These are phyloP conservation scores for Falco berigora DNA, from an alignment of 2,797 vertebrate species.

Conservation along the genomic window DNA sequence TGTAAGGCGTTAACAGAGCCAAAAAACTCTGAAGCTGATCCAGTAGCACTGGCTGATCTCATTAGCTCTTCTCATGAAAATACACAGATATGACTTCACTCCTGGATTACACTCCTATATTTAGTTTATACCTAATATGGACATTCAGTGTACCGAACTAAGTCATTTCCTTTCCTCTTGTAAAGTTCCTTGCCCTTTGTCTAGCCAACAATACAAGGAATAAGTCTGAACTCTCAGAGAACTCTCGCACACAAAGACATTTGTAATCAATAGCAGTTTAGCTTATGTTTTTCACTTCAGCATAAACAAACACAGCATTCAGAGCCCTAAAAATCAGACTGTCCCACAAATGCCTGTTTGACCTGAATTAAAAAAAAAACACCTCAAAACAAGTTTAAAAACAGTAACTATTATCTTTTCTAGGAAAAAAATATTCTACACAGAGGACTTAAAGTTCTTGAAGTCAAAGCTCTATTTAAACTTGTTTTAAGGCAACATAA, in stretches of 20 bases:
- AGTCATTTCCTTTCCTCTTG: constrained; percentile 70
- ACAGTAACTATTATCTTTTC: not conserved
- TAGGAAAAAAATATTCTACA: not conserved
- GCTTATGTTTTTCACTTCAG: constrained; percentile 8
- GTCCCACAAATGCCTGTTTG: not conserved
- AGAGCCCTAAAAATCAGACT: not conserved
- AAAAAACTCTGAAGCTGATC: constrained; percentile 11
- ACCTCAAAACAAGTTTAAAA: not conserved
- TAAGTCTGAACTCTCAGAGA: constrained; percentile 31
- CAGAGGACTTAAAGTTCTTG: not conserved
- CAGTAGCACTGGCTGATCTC: constrained; percentile 62
- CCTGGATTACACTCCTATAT: constrained; percentile 72
- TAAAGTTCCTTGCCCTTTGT: constrained; percentile 70
- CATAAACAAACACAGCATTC: not conserved
- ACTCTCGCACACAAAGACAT: not conserved
- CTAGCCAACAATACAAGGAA: constrained; percentile 73
- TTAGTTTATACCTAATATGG: constrained; percentile 81
- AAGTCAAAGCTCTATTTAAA: not conserved
- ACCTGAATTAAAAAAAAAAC: not conserved
- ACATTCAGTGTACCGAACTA: constrained; percentile 47
- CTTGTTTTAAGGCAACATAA: not conserved
- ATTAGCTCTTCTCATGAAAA: constrained; percentile 60
- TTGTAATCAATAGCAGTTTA: not conserved
- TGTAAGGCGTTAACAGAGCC: constrained; percentile 14
- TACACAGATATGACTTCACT: constrained; percentile 72